These are phyloP conservation scores for Lamproptera curius DNA, from an alignment of 2,888 invertebrate species.

Conservation along the genomic window DNA sequence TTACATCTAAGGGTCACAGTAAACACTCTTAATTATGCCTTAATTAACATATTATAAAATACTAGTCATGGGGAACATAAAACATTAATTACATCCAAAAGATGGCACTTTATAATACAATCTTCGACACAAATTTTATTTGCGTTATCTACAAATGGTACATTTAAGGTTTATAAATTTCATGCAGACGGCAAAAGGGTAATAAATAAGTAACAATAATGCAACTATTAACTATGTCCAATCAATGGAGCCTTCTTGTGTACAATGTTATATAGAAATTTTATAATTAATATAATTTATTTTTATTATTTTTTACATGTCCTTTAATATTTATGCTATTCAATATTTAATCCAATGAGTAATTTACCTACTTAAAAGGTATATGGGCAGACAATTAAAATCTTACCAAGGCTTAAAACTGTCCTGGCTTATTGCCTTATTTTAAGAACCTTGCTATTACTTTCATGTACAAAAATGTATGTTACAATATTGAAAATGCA, in stretches of 20 bases:
- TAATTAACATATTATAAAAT: conserved; percentile 25
- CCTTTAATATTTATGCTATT: neutral
- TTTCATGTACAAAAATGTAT: neutral
- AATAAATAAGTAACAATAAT: conserved; percentile 21
- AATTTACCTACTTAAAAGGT: too few species aligned
- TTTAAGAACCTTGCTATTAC: too few species aligned
- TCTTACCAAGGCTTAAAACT: too few species aligned
- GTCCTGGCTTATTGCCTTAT: too few species aligned
- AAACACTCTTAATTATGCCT: conserved; percentile 21
- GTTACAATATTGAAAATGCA: neutral
- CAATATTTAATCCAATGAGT: neutral
- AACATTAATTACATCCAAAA: conserved; percentile 20
- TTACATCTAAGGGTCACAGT: conserved; percentile 27
- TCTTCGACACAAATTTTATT: conserved; percentile 32
- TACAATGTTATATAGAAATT: neutral
- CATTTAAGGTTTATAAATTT: conserved; percentile 6
- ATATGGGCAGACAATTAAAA: too few species aligned
- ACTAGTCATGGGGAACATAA: conserved; percentile 25
- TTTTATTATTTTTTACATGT: neutral
- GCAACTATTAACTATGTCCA: neutral
- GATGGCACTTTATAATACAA: conserved; percentile 39
- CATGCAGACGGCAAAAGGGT: conserved; percentile 19
- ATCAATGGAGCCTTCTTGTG: neutral
- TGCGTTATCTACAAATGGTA: conserved; percentile 24
- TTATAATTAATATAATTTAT: neutral